Evolutionary conservation across 2,113 vertebrate genomes (phyloP).

Genomic region (Phyllostomus discolor): DNA sequence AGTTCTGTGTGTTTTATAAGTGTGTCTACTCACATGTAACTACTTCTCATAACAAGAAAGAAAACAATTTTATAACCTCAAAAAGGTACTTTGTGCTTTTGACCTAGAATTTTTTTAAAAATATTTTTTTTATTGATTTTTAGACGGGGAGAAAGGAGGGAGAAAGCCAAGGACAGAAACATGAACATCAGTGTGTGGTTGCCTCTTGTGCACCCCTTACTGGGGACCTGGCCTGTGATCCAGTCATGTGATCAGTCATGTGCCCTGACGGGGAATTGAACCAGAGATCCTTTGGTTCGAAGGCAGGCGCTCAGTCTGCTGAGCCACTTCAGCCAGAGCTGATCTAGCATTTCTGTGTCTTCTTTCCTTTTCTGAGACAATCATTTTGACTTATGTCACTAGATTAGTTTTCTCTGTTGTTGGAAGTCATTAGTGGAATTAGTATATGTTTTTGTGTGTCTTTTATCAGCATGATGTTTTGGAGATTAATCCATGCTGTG

Average conservation of each 20-base stretch:
- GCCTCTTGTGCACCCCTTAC: too few relatives aligned
- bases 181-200: too few relatives aligned
- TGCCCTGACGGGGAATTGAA: too few relatives aligned
- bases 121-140: too few relatives aligned
- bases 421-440: neutral
- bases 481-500: neutral
- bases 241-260: too few relatives aligned
- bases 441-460: neutral
- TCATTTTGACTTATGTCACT: neutral
- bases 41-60: neutral
- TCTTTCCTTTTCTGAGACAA: neutral
- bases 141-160: too few relatives aligned
- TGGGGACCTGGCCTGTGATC: too few relatives aligned
- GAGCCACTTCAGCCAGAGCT: too few relatives aligned
- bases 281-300: too few relatives aligned
- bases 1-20: neutral
- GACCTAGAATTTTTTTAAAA: neutral
- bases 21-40: neutral
- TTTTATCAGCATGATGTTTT: neutral
- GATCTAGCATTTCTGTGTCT: neutral
- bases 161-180: too few relatives aligned
- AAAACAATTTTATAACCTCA: neutral
- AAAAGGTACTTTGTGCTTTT: neutral
- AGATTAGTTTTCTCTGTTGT: neutral
- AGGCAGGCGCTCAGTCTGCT: too few relatives aligned